Percentiles rank a stretch among this genome's conserved stretches.
Conservation (phyloP, 2,888 invertebrate genomes). For the Acanthosoma haemorrhoidale region DNA sequence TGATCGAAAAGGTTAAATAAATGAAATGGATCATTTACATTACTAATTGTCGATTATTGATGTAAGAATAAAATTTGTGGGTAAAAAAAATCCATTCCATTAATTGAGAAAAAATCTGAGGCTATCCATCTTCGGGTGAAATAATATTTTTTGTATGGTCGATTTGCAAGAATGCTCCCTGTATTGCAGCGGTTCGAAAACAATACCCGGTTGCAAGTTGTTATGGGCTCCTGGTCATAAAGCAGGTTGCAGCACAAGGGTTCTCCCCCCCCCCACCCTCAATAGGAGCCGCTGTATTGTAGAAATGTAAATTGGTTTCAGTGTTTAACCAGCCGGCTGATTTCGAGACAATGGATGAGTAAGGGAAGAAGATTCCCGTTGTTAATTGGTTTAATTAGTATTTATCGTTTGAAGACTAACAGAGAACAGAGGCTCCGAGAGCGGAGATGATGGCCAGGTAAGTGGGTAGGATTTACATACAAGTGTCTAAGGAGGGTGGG, state of each 20-base stretch:
- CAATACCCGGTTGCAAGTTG: neutral
- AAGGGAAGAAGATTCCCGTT: neutral
- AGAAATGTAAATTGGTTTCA: slow-evolving; percentile 1
- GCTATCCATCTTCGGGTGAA: no score
- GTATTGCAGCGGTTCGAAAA: no score
- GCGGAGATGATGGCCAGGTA: slow-evolving; percentile 7
- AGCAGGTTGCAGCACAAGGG: neutral
- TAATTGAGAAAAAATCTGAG: no score
- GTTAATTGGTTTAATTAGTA: slow-evolving; percentile 12
- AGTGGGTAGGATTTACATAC: neutral
- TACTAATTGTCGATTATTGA: no score
- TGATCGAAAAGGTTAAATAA: no score
- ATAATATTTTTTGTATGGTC: no score
- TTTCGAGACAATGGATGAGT: neutral
- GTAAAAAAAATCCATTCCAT: no score
- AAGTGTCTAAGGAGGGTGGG: neutral
- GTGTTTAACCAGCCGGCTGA: neutral
- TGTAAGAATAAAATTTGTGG: no score
- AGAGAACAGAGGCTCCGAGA: no score
- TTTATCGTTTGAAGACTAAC: no score
- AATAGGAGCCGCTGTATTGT: neutral
- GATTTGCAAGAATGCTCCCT: no score
- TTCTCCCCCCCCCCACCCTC: neutral
- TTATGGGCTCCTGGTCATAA: neutral
- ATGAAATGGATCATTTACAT: no score